These are phyloP conservation scores for Rotaria socialis DNA, from an alignment of 2,888 invertebrate genomes.

Conservation along the genomic window DNA sequence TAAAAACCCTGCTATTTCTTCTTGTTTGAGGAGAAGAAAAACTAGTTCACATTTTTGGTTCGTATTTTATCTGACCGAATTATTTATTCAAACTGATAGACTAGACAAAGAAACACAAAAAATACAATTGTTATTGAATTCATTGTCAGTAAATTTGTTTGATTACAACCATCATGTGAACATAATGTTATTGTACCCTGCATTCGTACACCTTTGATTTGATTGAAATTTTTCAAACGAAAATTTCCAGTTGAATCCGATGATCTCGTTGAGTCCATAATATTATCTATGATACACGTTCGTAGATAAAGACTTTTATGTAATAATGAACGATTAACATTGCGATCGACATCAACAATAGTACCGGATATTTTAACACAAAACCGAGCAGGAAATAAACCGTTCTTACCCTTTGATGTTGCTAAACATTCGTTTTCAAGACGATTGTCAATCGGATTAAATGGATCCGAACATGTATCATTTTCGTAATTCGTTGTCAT, in stretches of 20 bases:
- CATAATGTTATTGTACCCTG: constrained; percentile 28
- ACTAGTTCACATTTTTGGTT: background rate
- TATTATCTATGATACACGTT: constrained; percentile 27
- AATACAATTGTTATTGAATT: background rate
- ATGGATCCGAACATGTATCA: constrained; percentile 20
- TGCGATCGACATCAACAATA: background rate
- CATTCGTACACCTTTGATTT: constrained; percentile 10
- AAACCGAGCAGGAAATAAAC: constrained; percentile 34
- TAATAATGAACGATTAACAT: constrained; percentile 10
- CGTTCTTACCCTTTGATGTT: background rate
- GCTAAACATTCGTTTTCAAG: constrained; percentile 7
- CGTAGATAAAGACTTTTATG: constrained; percentile 17
- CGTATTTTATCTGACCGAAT: background rate
- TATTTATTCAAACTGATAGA: background rate
- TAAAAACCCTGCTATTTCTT: background rate
- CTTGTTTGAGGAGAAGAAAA: no score
- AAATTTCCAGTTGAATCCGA: constrained; percentile 21
- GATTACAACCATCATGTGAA: constrained; percentile 24
- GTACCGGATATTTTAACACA: constrained; percentile 33
- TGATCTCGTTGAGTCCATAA: constrained; percentile 27
- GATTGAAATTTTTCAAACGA: constrained; percentile 14
- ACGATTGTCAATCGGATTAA: constrained; percentile 23
- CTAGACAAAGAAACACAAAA: background rate
- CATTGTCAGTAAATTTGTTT: background rate
- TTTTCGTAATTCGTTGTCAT: constrained; percentile 28